A percentile compares a stretch with the other conserved stretches of the same genome.
Evolutionary conservation across 2,888 invertebrate genomes (phyloP).

Genomic region (Bedellia somnulentella): DNA sequence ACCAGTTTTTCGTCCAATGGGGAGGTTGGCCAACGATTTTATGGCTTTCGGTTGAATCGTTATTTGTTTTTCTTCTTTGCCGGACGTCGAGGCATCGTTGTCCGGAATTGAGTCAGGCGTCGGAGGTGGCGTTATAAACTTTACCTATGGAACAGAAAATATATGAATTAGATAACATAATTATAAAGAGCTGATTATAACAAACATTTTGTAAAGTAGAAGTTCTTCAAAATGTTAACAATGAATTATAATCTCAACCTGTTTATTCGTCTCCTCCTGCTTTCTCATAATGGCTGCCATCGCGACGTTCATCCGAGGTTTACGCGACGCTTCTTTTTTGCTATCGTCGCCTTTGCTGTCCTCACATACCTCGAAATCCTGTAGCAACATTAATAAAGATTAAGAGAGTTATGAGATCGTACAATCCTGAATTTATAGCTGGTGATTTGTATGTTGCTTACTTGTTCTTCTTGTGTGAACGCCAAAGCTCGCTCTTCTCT

Average conservation of each 20-base stretch:
- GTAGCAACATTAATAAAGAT: neutral
- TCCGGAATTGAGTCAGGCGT: constrained; percentile 35
- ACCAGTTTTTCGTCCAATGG: constrained; percentile 46
- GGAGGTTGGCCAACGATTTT: constrained; percentile 42
- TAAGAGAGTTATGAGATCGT: too few relatives aligned
- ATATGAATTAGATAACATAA: neutral
- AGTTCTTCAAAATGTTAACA: too few relatives aligned
- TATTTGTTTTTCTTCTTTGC: constrained; percentile 29
- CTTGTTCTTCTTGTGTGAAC: constrained; percentile 24
- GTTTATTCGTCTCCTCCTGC: constrained; percentile 70
- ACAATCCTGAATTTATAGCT: too few relatives aligned
- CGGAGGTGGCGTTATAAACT: constrained; percentile 56
- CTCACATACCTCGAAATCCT: constrained; percentile 33
- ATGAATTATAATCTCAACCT: too few relatives aligned
- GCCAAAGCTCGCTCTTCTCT: constrained; percentile 62
- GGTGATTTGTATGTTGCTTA: constrained; percentile 7
- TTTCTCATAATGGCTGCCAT: constrained; percentile 76
- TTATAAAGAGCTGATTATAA: neutral
- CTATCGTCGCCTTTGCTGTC: constrained; percentile 27
- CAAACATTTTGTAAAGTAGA: too few relatives aligned
- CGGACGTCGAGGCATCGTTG: constrained; percentile 16
- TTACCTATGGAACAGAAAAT: constrained; percentile 31
- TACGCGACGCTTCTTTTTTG: constrained; percentile 34
- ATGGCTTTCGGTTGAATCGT: constrained; percentile 26
- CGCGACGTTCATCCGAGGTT: constrained; percentile 75